A percentile compares a stretch with the other conserved stretches of the same genome.
phyloP scores from a whole-genome alignment of 2,888 invertebrate genomes.

The Euplagia quadripunctaria region DNA sequence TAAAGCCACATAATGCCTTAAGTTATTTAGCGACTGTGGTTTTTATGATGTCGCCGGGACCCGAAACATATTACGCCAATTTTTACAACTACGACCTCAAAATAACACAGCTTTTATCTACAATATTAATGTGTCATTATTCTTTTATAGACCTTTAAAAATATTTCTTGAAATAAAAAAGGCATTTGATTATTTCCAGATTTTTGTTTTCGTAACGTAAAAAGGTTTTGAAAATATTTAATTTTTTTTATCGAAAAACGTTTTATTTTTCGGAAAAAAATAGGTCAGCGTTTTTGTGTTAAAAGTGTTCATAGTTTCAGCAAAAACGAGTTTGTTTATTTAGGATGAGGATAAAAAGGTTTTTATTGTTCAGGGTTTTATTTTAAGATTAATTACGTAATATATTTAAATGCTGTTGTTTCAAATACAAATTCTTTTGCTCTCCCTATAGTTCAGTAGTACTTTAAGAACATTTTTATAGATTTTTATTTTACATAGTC shows the following conservation, averaged over 20 bases:
- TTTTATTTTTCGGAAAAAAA: conserved; percentile 12
- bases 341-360: conserved; percentile 15
- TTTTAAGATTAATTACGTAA: background rate
- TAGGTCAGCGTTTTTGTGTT: conserved; percentile 4
- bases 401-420: background rate
- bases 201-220: conserved; percentile 5
- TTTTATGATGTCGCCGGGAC: conserved; percentile 58
- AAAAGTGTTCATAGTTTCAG: conserved; percentile 11
- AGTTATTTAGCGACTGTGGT: conserved; percentile 61
- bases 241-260: background rate
- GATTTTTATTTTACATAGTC: too few species aligned
- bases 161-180: conserved; percentile 39
- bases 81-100: conserved; percentile 68
- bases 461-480: too few species aligned
- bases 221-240: background rate
- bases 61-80: conserved; percentile 66
- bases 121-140: conserved; percentile 67
- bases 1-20: conserved; percentile 44
- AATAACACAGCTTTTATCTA: conserved; percentile 66
- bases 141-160: conserved; percentile 63
- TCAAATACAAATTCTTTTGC: background rate
- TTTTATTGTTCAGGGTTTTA: background rate
- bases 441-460: too few species aligned
- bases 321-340: conserved; percentile 18
- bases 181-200: conserved; percentile 21